Evolutionary conservation across 2,113 vertebrate species (phyloP).

Genomic region (Sander lucioperca): DNA sequence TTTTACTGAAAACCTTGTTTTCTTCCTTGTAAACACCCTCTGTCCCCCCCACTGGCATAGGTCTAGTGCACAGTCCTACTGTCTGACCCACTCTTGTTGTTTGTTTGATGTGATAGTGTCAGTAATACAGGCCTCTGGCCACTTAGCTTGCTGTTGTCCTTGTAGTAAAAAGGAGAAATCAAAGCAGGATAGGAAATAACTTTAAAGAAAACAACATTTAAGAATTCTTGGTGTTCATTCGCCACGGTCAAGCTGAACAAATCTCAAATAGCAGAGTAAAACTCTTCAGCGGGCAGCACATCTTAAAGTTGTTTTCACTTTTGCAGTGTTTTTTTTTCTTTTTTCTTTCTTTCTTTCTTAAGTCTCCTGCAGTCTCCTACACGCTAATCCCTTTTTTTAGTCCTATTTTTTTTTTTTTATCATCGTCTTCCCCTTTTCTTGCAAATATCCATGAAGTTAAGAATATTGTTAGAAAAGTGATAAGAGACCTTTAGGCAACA

Average conservation of each 20-base stretch:
- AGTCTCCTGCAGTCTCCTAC: conserved; percentile 15
- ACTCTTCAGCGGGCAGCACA: not conserved
- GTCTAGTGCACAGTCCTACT: not conserved
- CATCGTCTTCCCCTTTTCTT: conserved; percentile 8
- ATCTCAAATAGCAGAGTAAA: conserved; percentile 39
- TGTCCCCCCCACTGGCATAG: conserved; percentile 20
- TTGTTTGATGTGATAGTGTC: conserved; percentile 41
- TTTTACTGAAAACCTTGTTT: conserved; percentile 14
- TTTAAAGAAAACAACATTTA: conserved; percentile 39
- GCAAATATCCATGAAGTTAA: conserved; percentile 61
- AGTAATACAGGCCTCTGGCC: conserved; percentile 9
- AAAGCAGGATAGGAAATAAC: conserved; percentile 22
- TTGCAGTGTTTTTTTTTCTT: not conserved
- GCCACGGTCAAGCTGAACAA: conserved; percentile 33
- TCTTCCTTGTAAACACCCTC: not conserved
- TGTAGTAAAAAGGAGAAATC: conserved; percentile 42
- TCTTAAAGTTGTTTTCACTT: not conserved
- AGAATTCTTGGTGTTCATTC: conserved; percentile 2
- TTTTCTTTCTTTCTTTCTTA: not conserved
- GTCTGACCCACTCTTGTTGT: conserved; percentile 27
- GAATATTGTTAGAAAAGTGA: conserved; percentile 56
- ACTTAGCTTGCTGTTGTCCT: conserved; percentile 12
- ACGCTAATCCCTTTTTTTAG: conserved; percentile 39
- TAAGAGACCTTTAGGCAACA: conserved; percentile 57
- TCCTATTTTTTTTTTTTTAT: conserved; percentile 14